Percentiles rank a stretch among this genome's conserved stretches.
Evolutionary conservation across 2,797 vertebrate species (phyloP).

Genomic region (Clamator glandarius): DNA sequence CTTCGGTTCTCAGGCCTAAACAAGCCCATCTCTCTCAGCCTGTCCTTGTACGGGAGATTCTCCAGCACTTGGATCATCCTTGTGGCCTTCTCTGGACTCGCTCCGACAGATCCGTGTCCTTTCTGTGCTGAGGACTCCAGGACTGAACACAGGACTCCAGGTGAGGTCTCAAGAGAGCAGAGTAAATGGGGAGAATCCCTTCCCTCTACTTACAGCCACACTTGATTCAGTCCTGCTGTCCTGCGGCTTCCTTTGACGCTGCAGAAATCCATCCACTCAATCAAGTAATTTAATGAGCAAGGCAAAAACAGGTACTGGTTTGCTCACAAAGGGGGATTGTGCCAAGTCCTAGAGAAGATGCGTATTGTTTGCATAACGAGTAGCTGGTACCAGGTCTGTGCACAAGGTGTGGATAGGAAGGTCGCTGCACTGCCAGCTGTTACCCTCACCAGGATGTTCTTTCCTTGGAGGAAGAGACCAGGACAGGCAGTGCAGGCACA

Average conservation of each 20-base stretch:
- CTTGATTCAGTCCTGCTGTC: too few relatives aligned
- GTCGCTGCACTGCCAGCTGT: fast-evolving
- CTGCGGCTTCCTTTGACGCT: not conserved
- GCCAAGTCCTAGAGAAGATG: not conserved
- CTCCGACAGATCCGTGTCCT: too few relatives aligned
- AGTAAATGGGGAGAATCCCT: too few relatives aligned
- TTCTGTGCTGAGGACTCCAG: too few relatives aligned
- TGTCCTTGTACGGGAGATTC: too few relatives aligned
- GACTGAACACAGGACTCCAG: too few relatives aligned
- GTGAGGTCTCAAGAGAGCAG: too few relatives aligned
- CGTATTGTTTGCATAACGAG: not conserved
- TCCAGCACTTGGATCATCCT: too few relatives aligned
- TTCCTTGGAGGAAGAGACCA: not conserved
- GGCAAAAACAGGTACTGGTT: not conserved
- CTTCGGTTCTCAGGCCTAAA: too few relatives aligned
- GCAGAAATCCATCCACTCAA: not conserved
- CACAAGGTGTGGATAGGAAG: fast-evolving
- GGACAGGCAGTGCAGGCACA: not conserved
- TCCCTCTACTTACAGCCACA: too few relatives aligned
- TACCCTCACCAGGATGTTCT: not conserved
- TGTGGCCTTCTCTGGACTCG: too few relatives aligned
- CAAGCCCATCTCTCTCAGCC: too few relatives aligned
- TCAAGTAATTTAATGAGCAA: fast-evolving
- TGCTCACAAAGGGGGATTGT: not conserved
- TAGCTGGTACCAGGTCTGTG: not conserved